A percentile compares a stretch with the other conserved stretches of the same genome.
phyloP scores from a whole-genome alignment of 2,888 invertebrate species.

The Melieria crassipennis region DNA sequence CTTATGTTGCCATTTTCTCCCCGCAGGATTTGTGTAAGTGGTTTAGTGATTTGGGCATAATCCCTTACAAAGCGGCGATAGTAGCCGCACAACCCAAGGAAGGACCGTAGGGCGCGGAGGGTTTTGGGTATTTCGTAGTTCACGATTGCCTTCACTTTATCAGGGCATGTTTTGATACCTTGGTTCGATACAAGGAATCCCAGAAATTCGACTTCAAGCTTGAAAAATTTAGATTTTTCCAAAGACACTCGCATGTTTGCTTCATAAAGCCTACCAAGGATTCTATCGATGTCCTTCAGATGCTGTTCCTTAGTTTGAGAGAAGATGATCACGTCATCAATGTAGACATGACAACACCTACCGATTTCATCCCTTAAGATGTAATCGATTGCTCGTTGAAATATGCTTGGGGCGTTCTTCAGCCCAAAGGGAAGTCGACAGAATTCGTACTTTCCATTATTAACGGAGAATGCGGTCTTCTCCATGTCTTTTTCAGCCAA shows the following conservation, averaged over 20 bases:
- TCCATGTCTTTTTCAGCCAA: conserved; percentile 22
- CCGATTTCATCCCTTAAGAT: conserved; percentile 15
- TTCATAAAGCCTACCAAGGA: conserved; percentile 16
- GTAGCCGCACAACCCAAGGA: conserved; percentile 10
- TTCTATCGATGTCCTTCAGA: conserved; percentile 5
- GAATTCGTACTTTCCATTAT: not conserved
- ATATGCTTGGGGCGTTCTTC: conserved; percentile 21
- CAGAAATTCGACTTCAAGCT: conserved; percentile 19
- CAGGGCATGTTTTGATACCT: conserved; percentile 17
- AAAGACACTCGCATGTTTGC: conserved; percentile 21
- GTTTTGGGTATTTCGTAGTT: conserved; percentile 15
- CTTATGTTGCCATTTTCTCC: conserved; percentile 36
- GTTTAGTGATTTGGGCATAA: conserved; percentile 18
- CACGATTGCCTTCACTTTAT: conserved; percentile 16
- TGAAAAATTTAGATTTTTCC: conserved; percentile 15
- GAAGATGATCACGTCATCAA: conserved; percentile 21
- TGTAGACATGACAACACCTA: conserved; percentile 18
- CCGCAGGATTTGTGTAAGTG: conserved; percentile 28
- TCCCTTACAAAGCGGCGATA: conserved; percentile 30
- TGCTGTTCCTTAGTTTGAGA: conserved; percentile 11
- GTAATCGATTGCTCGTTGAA: conserved; percentile 20
- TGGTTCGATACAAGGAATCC: conserved; percentile 20
- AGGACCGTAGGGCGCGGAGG: not conserved
- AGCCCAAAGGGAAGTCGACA: conserved; percentile 17
- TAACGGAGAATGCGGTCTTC: conserved; percentile 11